A percentile compares a stretch with the other conserved stretches of the same genome.
Evolutionary conservation across 2,797 vertebrate species (phyloP).

Genomic region (Falco biarmicus): DNA sequence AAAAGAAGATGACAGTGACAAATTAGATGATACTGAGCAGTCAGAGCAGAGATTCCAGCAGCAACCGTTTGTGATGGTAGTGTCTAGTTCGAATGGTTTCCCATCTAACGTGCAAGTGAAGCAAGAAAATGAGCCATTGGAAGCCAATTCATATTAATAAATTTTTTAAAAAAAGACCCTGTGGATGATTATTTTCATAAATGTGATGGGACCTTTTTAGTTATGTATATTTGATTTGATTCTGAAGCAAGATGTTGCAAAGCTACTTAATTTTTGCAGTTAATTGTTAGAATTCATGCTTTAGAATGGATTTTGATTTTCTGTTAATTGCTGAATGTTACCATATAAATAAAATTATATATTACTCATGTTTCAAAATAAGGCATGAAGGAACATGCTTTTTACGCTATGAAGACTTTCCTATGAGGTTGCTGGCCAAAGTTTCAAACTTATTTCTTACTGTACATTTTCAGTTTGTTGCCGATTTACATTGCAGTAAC

Average conservation of each 20-base stretch:
- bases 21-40: conserved; percentile 64
- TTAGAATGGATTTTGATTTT: conserved; percentile 73
- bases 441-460: conserved; percentile 53
- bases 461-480: conserved; percentile 57
- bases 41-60: conserved; percentile 70
- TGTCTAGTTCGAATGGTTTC: conserved; percentile 75
- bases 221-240: conserved; percentile 70
- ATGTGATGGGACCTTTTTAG: conserved; percentile 72
- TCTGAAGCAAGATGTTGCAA: conserved; percentile 65
- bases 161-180: conserved; percentile 4
- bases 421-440: conserved; percentile 68
- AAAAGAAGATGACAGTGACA: conserved; percentile 54
- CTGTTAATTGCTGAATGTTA: conserved; percentile 61
- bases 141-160: conserved; percentile 69
- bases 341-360: conserved; percentile 47
- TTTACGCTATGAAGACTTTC: conserved; percentile 72
- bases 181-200: conserved; percentile 69
- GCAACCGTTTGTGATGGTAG: conserved; percentile 81
- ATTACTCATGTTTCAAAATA: conserved; percentile 69
- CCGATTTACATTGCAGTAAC: conserved; percentile 60
- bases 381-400: conserved; percentile 77
- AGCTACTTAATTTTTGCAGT: conserved; percentile 69
- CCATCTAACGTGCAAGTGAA: conserved; percentile 74
- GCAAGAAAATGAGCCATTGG: conserved; percentile 76
- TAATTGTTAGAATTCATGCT: conserved; percentile 73